Base-by-base conservation (phyloP, 2,113 vertebrate genomes). In the Saguinus imperator region DNA sequence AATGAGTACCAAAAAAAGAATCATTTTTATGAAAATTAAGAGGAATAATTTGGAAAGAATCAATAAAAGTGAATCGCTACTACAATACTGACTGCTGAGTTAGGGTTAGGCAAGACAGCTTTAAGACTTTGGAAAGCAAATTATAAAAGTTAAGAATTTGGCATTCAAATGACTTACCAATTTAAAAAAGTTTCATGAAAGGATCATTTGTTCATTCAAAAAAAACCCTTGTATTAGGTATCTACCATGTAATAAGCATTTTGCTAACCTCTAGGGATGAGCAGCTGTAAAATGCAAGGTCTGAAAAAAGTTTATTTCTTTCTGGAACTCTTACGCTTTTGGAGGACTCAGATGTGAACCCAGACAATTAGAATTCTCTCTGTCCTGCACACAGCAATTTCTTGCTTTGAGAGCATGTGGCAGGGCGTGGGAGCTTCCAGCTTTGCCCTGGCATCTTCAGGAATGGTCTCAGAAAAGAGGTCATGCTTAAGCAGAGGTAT, bases 21-120 rank as follows among this genome's bases (percentile, higher is more conserved):
- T 52, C 25, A 37, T 68, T 64, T 93, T 50, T 48, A 68, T 88
- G 68, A 95, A 96, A 91, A 96, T 58, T 61, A 85, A 95, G 17
- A 72, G 14, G 29, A 82, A 58, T 96, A 35, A 64, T 52, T 84
- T 95, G 80, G 61, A 95, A 83, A 93, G 64, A 43, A 37, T 89
- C 48, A 92, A 29, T 91, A 64, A 85, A 91, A 89, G 35, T 58
- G 76, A 90, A 81, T 61, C 50, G 87, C 80, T 89, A 52, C 32
- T 64, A n/a, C 8, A 45, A 25, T 79, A 40, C 27, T 43, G 37
- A 58, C 70, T 87, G 18, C n/a, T 73, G 61, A 35, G 66, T 84
- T 43, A 35, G 35, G 35, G 23, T 58, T 61, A 66, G 50, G 29
- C 23, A 94, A 94, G 61, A 81, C 43, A 81, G 29, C 11, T 2